phyloP scores from a whole-genome alignment of 2,888 invertebrate genomes.

The Slavum lentiscoides region DNA sequence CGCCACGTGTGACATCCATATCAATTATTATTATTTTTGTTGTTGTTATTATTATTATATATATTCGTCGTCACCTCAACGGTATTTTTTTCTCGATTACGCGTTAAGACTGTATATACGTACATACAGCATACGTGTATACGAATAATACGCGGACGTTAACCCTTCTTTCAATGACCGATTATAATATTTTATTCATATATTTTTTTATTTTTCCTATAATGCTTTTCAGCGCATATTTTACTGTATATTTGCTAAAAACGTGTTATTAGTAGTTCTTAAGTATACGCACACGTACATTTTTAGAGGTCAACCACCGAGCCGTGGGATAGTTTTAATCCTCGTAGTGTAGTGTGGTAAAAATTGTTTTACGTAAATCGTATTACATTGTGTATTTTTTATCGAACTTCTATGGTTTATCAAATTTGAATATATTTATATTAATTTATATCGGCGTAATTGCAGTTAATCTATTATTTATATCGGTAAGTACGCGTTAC shows the following conservation, averaged over 20 bases:
- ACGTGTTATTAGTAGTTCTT: background rate
- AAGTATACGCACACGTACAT: too few species aligned
- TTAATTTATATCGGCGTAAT: too few species aligned
- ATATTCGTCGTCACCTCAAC: background rate
- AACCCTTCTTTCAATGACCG: background rate
- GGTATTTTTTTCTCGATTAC: background rate
- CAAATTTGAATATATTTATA: too few species aligned
- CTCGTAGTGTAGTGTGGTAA: too few species aligned
- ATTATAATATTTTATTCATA: background rate
- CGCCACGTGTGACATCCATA: background rate
- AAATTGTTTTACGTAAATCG: too few species aligned
- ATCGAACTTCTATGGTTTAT: too few species aligned
- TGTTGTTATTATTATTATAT: background rate
- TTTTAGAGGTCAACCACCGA: too few species aligned
- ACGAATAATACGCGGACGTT: slow-evolving; percentile 7
- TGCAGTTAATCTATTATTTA: too few species aligned
- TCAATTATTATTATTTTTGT: background rate
- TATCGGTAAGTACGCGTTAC: too few species aligned
- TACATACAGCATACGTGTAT: background rate
- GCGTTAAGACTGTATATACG: background rate
- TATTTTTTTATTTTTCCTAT: background rate
- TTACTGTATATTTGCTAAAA: background rate
- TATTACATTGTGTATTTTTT: too few species aligned
- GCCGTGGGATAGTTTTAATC: too few species aligned
- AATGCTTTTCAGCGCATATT: too few species aligned